Base-by-base conservation (phyloP, 1,140 invertebrate genomes). In the Eriocheir sinensis region DNA sequence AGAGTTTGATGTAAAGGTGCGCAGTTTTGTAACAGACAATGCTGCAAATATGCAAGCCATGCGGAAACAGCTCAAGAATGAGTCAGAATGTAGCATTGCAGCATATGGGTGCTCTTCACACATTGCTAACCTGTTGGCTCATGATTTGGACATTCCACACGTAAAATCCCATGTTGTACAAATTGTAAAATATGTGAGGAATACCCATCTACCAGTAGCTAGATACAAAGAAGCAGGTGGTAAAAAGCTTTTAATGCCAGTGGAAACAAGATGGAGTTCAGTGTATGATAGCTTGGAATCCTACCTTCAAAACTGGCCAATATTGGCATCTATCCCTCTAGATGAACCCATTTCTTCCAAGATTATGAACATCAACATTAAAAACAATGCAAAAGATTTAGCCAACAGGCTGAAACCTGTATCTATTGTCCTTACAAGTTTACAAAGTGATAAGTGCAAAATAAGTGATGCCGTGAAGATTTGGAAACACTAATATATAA, bases 11-110 rank as follows among this genome's bases (percentile, higher is more conserved):
- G n/a, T n/a, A n/a, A n/a, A 34, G 81, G 81, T 85, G 81, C 17
- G 81, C 30, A 89, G 88, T 89, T 38, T 89, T 12, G 36, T 89
- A 21, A 89, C 88, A 89, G 36, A 89, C 88, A 89, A 89, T 89
- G 88, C 88, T 86, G 83, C 30, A 32, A 86, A 86, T 32, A 86
- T 86, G 83, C 9, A 86, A 86, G 83, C 83, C n/a, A 86, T 86
- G 83, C 15, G 83, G 9, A 86, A 86, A 38, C 83, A 86, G 36
- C 83, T 86, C 9, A 86, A 86, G n/a, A 86, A 86, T 12, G 83
- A 30, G 12, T 30, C 30, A 86, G 83, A 86, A 17, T 86, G 83
- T 30, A 86, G 83, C 30, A 86, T 86, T 86, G 32, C 9, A 86
- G 30, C 83, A n/a, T n/a, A 86, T 38, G 36, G 83, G 15, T 86